Percentiles rank a stretch among this genome's conserved stretches.
Evolutionary conservation across 1,140 invertebrate genomes (phyloP).

Genomic region (Drosophila mojavensis): DNA sequence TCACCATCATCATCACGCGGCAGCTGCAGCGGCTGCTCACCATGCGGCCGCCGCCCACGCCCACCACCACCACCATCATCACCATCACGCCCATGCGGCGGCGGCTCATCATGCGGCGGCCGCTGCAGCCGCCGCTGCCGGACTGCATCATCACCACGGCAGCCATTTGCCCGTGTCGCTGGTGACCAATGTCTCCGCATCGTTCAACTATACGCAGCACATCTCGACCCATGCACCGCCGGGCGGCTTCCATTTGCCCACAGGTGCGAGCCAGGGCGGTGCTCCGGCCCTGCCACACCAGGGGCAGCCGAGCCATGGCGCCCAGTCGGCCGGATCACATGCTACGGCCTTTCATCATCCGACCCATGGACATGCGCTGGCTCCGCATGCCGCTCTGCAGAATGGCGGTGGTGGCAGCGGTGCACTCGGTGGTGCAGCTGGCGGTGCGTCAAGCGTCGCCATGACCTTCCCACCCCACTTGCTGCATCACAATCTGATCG

Average conservation of each 20-base stretch:
- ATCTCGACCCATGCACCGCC: conserved; percentile 77
- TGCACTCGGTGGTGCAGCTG: conserved; percentile 15
- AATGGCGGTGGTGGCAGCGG: conserved; percentile 34
- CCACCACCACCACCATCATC: conserved; percentile 72
- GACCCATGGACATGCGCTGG: conserved; percentile 48
- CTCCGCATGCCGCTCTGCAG: conserved; percentile 42
- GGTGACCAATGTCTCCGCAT: conserved; percentile 82
- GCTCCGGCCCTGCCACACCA: conserved; percentile 20
- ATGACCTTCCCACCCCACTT: conserved; percentile 87
- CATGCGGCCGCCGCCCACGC: conserved; percentile 61
- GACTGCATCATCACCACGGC: conserved; percentile 66
- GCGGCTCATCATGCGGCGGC: conserved; percentile 72
- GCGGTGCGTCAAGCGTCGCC: conserved; percentile 34
- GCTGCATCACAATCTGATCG: conserved; percentile 84
- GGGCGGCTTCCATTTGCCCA: conserved; percentile 33
- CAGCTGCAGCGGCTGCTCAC: conserved; percentile 67
- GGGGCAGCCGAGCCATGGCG: conserved; percentile 65
- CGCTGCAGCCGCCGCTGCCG: conserved; percentile 63
- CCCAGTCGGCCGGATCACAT: conserved; percentile 30
- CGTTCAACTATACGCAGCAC: conserved; percentile 82
- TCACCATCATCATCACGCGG: conserved; percentile 74
- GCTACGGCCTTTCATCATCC: conserved; percentile 69
- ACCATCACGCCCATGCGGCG: conserved; percentile 68
- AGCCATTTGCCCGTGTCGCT: conserved; percentile 73
- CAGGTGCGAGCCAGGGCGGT: conserved; percentile 8